Evolutionary conservation across 2,888 invertebrate genomes (phyloP).

Genomic region (Caenorhabditis sinica): DNA sequence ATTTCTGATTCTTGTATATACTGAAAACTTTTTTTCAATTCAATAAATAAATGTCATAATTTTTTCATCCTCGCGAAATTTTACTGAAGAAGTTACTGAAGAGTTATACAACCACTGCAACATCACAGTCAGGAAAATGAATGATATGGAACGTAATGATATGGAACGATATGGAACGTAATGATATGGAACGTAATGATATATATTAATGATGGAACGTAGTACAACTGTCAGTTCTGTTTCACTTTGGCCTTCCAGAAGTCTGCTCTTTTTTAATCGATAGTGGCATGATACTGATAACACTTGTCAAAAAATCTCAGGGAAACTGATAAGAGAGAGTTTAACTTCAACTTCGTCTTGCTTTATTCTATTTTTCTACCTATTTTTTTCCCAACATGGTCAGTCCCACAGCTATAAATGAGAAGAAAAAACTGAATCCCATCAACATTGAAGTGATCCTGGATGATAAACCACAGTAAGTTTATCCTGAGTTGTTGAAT

Average conservation of each 20-base stretch:
- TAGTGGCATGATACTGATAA: conserved; percentile 6
- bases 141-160: no score
- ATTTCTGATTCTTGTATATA: conserved; percentile 47
- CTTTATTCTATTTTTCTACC: neutral
- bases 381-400: conserved; percentile 14
- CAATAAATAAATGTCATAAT: conserved; percentile 32
- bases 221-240: neutral
- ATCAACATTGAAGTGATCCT: neutral
- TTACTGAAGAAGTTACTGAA: no score
- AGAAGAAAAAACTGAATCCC: neutral
- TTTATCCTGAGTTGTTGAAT: neutral
- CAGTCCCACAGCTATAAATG: neutral
- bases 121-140: no score
- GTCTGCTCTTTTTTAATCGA: neutral
- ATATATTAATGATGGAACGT: neutral
- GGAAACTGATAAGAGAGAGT: conserved; percentile 8
- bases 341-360: neutral
- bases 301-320: neutral
- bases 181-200: no score
- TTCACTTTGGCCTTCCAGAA: neutral
- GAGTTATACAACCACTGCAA: no score
- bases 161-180: no score
- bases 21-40: conserved; percentile 7
- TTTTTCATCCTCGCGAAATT: no score
- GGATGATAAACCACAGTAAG: neutral